Percentiles rank a stretch among this genome's conserved stretches.
phyloP scores from a whole-genome alignment of 2,888 invertebrate genomes.

The Hartigia nigra region DNA sequence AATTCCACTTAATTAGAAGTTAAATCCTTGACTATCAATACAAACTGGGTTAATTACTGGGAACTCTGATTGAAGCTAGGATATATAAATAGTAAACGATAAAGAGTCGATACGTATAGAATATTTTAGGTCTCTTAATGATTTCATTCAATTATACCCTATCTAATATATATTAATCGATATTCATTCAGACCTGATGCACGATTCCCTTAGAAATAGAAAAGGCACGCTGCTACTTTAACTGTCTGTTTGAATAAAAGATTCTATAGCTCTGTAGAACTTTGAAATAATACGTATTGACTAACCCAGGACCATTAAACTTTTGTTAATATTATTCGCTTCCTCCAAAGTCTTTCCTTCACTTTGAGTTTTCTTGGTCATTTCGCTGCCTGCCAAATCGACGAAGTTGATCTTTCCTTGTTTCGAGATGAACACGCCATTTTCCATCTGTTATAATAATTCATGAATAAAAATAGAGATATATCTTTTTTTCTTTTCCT shows the following conservation, averaged over 20 bases:
- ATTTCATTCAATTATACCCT: background rate
- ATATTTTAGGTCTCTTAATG: background rate
- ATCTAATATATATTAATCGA: background rate
- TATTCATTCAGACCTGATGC: background rate
- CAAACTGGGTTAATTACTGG: background rate
- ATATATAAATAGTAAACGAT: background rate
- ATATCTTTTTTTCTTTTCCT: background rate
- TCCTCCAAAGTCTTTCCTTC: conserved; percentile 91
- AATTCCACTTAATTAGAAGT: background rate
- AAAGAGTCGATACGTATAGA: background rate
- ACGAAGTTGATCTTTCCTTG: conserved; percentile 97
- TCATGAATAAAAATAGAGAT: background rate
- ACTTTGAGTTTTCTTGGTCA: conserved; percentile 91
- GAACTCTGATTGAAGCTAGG: background rate
- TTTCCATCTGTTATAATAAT: conserved; percentile 66
- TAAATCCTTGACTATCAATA: background rate
- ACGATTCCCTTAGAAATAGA: background rate
- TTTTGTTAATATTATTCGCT: conserved; percentile 96
- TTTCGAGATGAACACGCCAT: conserved; percentile 87
- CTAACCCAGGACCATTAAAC: conserved; percentile 91
- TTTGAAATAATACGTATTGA: conserved; percentile 3
- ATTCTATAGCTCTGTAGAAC: background rate
- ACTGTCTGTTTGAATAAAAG: background rate
- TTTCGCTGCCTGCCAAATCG: conserved; percentile 96
- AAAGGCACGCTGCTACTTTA: background rate